Percentiles rank a stretch among this genome's conserved stretches.
Evolutionary conservation across 2,888 invertebrate species (phyloP).

Genomic region (Rhorus exstirpatorius): DNA sequence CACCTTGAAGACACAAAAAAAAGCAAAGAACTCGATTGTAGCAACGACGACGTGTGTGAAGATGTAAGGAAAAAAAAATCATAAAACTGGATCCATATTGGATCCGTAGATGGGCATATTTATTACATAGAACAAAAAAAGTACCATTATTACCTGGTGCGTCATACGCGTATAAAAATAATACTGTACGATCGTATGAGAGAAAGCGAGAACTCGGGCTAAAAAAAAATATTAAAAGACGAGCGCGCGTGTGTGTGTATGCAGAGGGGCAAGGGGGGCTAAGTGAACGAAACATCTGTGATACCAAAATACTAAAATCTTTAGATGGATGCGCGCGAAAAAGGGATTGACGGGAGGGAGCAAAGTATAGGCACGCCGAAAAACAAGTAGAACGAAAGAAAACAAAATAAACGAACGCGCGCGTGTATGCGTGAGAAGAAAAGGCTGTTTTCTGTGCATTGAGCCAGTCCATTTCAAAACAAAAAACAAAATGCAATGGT

Average conservation of each 20-base stretch:
- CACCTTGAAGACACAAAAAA: slow-evolving; percentile 44
- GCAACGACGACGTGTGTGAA: slow-evolving; percentile 34
- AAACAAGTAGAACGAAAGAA: slow-evolving; percentile 62
- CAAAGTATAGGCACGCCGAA: slow-evolving; percentile 42
- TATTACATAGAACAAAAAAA: slow-evolving; percentile 52
- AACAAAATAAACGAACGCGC: slow-evolving; percentile 39
- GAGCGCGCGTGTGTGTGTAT: slow-evolving; percentile 64
- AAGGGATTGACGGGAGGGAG: slow-evolving; percentile 44
- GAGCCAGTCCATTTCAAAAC: slow-evolving; percentile 68
- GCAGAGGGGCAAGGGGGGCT: slow-evolving; percentile 73
- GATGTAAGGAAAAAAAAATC: slow-evolving; percentile 13
- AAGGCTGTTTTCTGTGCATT: slow-evolving; percentile 73
- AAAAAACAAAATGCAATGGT: slow-evolving; percentile 66
- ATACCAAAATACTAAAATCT: slow-evolving; percentile 80
- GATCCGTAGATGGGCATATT: slow-evolving; percentile 66
- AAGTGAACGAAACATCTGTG: slow-evolving; percentile 87
- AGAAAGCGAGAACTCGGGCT: slow-evolving; percentile 39
- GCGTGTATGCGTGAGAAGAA: slow-evolving; percentile 68
- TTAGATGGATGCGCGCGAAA: slow-evolving; percentile 74
- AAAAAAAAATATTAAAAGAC: slow-evolving; percentile 55
- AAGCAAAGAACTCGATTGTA: slow-evolving; percentile 49
- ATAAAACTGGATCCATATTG: slow-evolving; percentile 42
- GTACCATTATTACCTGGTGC: slow-evolving; percentile 56
- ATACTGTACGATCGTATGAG: slow-evolving; percentile 59
- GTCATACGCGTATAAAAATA: slow-evolving; percentile 52